These are phyloP conservation scores for Naso thynnoides DNA, from an alignment of 2,797 vertebrate genomes.

Conservation along the genomic window DNA sequence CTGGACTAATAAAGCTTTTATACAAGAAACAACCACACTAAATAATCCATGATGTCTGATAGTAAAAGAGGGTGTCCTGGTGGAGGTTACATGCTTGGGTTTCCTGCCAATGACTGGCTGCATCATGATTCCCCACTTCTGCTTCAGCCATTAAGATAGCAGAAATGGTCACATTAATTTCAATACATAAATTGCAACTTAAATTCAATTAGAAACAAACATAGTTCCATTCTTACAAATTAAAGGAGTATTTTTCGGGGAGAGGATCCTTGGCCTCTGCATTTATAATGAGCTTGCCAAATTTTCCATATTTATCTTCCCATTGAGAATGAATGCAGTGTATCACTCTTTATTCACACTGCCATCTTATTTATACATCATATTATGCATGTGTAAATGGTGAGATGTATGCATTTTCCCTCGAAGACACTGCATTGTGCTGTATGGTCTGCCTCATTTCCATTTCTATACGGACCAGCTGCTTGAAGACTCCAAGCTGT, in stretches of 20 bases:
- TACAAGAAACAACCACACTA: neutral
- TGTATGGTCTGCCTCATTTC: constrained; percentile 29
- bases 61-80: neutral
- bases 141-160: neutral
- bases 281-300: neutral
- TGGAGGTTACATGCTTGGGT: neutral
- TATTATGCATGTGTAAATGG: neutral
- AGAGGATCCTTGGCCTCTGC: neutral
- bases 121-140: neutral
- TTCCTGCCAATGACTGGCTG: neutral
- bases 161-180: neutral
- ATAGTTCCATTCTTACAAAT: neutral
- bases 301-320: neutral
- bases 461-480: constrained; percentile 36
- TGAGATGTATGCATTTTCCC: neutral
- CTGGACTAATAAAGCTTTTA: constrained; percentile 6
- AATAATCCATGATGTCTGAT: neutral
- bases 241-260: neutral
- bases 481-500: constrained; percentile 42
- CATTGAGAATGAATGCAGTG: neutral
- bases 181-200: neutral
- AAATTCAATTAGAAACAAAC: neutral
- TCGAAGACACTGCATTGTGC: constrained; percentile 12
- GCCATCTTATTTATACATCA: neutral
- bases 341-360: neutral